These are phyloP conservation scores for Cassiopea xamachana DNA, from an alignment of 30 jellyfish, hydroid and myxozoan genomes.

Conservation along the genomic window DNA sequence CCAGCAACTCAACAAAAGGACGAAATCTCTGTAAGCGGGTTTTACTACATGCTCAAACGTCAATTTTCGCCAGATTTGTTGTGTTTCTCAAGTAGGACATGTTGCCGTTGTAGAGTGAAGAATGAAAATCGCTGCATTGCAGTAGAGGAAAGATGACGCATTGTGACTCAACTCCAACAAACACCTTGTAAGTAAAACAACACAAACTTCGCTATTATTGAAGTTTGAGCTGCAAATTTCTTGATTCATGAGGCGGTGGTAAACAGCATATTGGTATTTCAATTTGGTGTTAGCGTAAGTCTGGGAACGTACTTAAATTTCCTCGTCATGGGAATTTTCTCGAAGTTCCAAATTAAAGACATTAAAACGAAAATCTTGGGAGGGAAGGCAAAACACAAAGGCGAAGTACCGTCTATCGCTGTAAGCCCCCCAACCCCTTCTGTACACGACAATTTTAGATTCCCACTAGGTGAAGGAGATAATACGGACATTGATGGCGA, in stretches of 20 bases:
- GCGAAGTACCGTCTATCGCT: constrained; percentile 71
- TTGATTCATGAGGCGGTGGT: background rate
- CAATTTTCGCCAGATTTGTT: too few relatives aligned
- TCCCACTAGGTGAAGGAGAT: constrained; percentile 30
- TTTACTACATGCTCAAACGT: background rate
- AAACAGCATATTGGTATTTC: background rate
- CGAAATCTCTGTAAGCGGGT: background rate
- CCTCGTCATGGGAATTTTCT: constrained; percentile 57
- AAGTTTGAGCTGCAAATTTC: background rate
- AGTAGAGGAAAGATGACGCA: background rate
- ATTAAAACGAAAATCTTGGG: constrained; percentile 66
- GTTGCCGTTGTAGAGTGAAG: background rate
- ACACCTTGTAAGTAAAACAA: too few relatives aligned
- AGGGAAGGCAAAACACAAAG: constrained; percentile 61
- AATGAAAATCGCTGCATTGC: background rate
- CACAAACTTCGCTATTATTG: background rate
- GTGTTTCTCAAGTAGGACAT: too few relatives aligned
- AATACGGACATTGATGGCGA: background rate
- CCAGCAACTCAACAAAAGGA: background rate
- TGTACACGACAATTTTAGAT: constrained; percentile 38
- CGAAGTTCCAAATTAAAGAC: constrained; percentile 73
- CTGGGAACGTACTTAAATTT: background rate
- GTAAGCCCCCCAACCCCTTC: constrained; percentile 74
- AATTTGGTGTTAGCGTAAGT: background rate
- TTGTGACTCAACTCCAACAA: background rate